Base-by-base conservation (phyloP, 2,797 vertebrate species). In the Helostoma temminkii region DNA sequence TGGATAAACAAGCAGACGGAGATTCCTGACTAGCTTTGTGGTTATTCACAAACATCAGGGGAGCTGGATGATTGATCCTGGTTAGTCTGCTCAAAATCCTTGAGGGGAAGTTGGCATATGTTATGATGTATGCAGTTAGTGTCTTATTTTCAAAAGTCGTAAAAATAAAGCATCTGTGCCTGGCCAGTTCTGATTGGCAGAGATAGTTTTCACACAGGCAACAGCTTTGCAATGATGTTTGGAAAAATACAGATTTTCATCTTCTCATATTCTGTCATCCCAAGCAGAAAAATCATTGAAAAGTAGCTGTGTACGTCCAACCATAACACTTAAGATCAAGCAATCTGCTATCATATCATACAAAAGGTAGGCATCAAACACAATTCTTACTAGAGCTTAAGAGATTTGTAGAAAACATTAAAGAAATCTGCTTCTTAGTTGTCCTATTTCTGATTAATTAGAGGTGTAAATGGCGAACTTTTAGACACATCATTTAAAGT, bases 21-120 rank as follows among this genome's bases (percentile, higher is more conserved):
- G 87, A 88, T 86, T 87, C 79, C 62, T 84, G 80, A 89, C 75
- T 73, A 86, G 62, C 83, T 78, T 74, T 1, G 57, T 21, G 84
- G 83, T 84, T 77, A 80, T 64, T 89, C 85, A 74, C 47, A 24
- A 74, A 76, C 81, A 66, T 43, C 82, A 53, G 74, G 78, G 80
- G 80, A 52, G 72, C 63, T 0, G 39, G 8, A 61, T 66, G 74
- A 74, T 73, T 66, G 49, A 78, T 81, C 62, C 66, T 2, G 43
- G 34, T 59, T 70, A 12, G 37, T 48, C 57, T 21, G 32, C 55
- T 63, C 55, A 61, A 52, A 82, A 25, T 48, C 41, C 25, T 62
- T 49, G 2, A 47, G 50, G 61, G 25, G 41, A 49, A 58, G 63
- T 30, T 62, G 74, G 37, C 45, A 14, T 71, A 74, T 63, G 52